Conservation (phyloP, 2,797 vertebrate genomes). For the Pangasius mekongensis region DNA sequence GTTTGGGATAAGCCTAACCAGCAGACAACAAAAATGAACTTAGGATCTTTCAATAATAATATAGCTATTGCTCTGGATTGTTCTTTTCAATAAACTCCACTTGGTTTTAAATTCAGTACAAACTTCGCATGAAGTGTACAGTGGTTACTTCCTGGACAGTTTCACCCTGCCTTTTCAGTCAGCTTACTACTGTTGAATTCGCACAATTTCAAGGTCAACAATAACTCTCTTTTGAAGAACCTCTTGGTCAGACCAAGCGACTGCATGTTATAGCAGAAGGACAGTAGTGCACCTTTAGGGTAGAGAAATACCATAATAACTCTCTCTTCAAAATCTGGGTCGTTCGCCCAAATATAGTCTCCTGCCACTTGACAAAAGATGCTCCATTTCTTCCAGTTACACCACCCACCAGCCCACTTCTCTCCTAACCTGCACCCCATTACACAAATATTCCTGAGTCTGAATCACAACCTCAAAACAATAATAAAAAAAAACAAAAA, state of each 20-base stretch:
- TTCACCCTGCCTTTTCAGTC: neutral
- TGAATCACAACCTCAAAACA: conserved; percentile 43
- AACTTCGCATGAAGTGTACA: neutral
- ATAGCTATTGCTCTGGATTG: neutral
- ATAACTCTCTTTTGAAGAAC: neutral
- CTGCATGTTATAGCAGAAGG: neutral
- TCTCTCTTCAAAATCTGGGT: neutral
- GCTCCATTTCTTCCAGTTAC: conserved; percentile 4
- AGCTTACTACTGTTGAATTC: neutral
- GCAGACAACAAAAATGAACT: neutral
- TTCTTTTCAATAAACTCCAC: neutral
- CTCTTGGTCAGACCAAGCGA: neutral
- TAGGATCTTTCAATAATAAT: neutral
- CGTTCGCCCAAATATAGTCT: neutral
- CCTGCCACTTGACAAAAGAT: neutral
- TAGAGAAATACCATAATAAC: neutral
- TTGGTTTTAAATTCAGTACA: neutral
- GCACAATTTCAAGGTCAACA: neutral
- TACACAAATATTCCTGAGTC: conserved; percentile 57
- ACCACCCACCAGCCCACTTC: neutral
- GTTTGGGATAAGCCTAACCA: neutral
- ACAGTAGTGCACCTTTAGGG: neutral
- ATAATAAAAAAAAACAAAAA: conserved; percentile 29
- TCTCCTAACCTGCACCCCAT: conserved; percentile 29
- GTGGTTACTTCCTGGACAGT: neutral